Conservation (phyloP, 1,140 invertebrate genomes). For the Sitodiplosis mosellana region DNA sequence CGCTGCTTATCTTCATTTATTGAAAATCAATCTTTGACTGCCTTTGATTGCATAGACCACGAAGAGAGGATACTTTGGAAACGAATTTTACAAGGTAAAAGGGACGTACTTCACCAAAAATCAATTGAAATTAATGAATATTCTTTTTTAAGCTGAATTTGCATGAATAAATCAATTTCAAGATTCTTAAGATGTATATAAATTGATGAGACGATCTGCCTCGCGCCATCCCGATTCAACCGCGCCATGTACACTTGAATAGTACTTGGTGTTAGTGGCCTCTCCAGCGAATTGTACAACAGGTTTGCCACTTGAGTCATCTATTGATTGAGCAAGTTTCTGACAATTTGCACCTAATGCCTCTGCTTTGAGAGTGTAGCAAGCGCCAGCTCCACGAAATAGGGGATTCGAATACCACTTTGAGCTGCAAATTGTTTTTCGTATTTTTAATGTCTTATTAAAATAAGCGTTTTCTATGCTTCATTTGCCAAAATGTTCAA, state of each 20-base stretch:
- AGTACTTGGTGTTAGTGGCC: conserved; percentile 43
- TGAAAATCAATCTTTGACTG: too few relatives aligned
- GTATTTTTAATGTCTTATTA: background rate
- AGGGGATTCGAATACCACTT: conserved; percentile 48
- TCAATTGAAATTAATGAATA: too few relatives aligned
- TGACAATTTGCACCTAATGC: conserved; percentile 26
- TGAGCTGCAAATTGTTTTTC: conserved; percentile 29
- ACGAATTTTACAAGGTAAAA: too few relatives aligned
- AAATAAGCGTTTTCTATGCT: background rate
- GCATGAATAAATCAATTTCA: too few relatives aligned
- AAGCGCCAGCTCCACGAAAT: conserved; percentile 50
- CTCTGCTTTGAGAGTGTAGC: conserved; percentile 36
- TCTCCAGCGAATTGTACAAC: conserved; percentile 51
- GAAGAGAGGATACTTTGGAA: too few relatives aligned
- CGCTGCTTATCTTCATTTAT: too few relatives aligned
- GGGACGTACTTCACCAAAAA: too few relatives aligned
- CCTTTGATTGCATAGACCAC: too few relatives aligned
- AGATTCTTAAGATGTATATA: too few relatives aligned
- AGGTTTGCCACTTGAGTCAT: conserved; percentile 26
- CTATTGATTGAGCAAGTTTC: conserved; percentile 35
- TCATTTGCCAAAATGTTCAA: conserved; percentile 15
- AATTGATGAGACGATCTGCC: conserved; percentile 31
- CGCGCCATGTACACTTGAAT: conserved; percentile 64
- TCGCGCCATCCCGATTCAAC: conserved; percentile 58
- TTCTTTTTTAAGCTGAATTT: too few relatives aligned